phyloP scores from a whole-genome alignment of 2,797 vertebrate species.

The Xiphophorus birchmanni region DNA sequence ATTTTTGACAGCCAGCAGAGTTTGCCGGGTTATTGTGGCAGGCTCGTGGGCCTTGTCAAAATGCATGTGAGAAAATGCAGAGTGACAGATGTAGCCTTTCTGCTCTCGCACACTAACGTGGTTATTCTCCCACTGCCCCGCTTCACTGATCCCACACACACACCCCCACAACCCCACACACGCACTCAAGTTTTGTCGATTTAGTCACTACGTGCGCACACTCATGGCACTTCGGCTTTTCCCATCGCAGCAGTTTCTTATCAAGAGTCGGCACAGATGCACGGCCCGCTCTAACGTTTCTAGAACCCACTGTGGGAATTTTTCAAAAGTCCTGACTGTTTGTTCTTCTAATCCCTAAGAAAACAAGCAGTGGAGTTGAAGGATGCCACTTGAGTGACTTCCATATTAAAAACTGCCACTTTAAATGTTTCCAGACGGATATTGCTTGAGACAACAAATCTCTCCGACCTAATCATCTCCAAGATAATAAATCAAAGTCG shows the following conservation, averaged over 20 bases:
- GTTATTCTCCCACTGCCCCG: slow-evolving; percentile 78
- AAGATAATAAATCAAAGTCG: slow-evolving; percentile 75
- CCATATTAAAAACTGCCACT: slow-evolving; percentile 61
- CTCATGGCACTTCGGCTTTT: slow-evolving; percentile 13
- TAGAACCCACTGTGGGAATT: slow-evolving; percentile 35
- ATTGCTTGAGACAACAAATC: slow-evolving; percentile 73
- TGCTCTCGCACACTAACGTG: slow-evolving; percentile 82
- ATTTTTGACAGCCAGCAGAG: slow-evolving; percentile 41
- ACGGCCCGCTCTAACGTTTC: slow-evolving; percentile 12
- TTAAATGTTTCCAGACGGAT: slow-evolving; percentile 64
- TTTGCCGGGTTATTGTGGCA: slow-evolving; percentile 55
- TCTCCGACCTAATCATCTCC: slow-evolving; percentile 62
- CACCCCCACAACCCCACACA: slow-evolving; percentile 22
- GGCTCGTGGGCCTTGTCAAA: slow-evolving; percentile 72
- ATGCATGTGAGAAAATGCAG: slow-evolving; percentile 73
- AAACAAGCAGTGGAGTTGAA: slow-evolving; percentile 48
- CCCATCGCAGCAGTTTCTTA: slow-evolving; percentile 13
- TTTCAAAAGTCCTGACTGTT: slow-evolving; percentile 39
- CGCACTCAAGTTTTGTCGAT: slow-evolving; percentile 14
- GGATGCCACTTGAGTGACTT: slow-evolving; percentile 49
- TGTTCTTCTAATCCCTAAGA: slow-evolving; percentile 45
- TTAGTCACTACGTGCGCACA: slow-evolving; percentile 11
- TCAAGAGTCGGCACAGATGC: slow-evolving; percentile 3
- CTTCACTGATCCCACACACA: slow-evolving; percentile 55
- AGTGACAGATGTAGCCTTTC: slow-evolving; percentile 87